A percentile compares a stretch with the other conserved stretches of the same genome.
Evolutionary conservation across 2,797 vertebrate genomes (phyloP).

Genomic region (Nannoperca australis): DNA sequence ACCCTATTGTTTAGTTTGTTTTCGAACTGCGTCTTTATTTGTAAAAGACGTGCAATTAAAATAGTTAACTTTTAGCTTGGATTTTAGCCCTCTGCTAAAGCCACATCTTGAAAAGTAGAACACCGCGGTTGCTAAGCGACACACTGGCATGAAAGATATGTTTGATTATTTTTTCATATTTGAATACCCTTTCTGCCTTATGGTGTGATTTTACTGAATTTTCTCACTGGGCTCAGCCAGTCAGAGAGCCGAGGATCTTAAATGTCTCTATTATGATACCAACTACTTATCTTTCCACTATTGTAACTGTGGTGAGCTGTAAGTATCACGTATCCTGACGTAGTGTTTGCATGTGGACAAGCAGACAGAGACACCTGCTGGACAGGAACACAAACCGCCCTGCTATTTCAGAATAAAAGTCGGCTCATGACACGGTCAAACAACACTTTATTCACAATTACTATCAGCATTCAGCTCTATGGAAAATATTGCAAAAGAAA

Average conservation of each 20-base stretch:
- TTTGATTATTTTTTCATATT: neutral
- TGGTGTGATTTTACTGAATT: neutral
- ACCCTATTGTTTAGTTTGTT: neutral
- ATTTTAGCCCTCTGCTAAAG: neutral
- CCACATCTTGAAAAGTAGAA: neutral
- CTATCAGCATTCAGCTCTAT: conserved; percentile 75
- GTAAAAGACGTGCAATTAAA: neutral
- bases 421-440: conserved; percentile 58
- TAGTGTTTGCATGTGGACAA: neutral
- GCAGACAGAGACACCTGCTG: conserved; percentile 79
- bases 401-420: conserved; percentile 33
- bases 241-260: neutral
- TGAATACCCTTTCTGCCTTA: conserved; percentile 5
- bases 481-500: conserved; percentile 67
- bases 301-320: neutral
- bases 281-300: neutral
- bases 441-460: conserved; percentile 83
- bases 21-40: neutral
- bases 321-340: too few relatives aligned
- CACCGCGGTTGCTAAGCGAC: conserved; percentile 10
- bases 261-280: neutral
- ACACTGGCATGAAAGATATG: neutral
- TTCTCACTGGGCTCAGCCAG: neutral
- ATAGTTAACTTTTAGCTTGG: neutral
- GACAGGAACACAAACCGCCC: conserved; percentile 48